Conservation (phyloP, 2,888 invertebrate species). For the Priocnemis perturbator region DNA sequence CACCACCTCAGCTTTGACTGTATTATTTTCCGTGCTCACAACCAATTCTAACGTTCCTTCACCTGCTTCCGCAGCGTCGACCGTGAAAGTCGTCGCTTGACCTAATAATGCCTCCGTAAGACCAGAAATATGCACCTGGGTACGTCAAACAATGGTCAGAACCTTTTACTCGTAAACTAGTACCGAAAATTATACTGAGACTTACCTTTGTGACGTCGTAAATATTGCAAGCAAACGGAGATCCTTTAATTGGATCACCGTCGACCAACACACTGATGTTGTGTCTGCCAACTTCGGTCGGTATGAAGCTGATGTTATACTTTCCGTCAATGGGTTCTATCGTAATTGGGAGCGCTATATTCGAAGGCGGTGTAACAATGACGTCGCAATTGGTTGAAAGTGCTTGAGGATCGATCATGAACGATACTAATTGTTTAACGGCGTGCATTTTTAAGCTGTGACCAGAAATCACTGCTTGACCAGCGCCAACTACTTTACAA, state of each 20-base stretch:
- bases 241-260: conserved; percentile 90
- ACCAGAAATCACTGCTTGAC: conserved; percentile 81
- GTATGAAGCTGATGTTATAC: conserved; percentile 88
- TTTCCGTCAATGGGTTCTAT: conserved; percentile 80
- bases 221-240: conserved; percentile 95
- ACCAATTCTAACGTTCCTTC: conserved; percentile 95
- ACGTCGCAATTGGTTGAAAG: conserved; percentile 70
- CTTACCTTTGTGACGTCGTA: conserved; percentile 91
- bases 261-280: conserved; percentile 88
- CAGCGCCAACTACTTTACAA: conserved; percentile 86
- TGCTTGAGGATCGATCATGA: conserved; percentile 78
- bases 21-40: conserved; percentile 91
- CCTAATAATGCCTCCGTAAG: conserved; percentile 78
- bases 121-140: conserved; percentile 70
- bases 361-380: conserved; percentile 89
- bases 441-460: conserved; percentile 83
- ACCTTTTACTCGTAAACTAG: no score
- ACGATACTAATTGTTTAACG: conserved; percentile 80
- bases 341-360: conserved; percentile 85
- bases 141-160: no score
- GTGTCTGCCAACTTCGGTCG: conserved; percentile 91
- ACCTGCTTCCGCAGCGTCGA: conserved; percentile 96
- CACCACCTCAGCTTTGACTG: conserved; percentile 92
- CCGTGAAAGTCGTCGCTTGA: conserved; percentile 92
- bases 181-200: not conserved